Percentiles rank a stretch among this genome's conserved stretches.
Conservation (phyloP, 2,888 invertebrate genomes). For the Eristalis pertinax region DNA sequence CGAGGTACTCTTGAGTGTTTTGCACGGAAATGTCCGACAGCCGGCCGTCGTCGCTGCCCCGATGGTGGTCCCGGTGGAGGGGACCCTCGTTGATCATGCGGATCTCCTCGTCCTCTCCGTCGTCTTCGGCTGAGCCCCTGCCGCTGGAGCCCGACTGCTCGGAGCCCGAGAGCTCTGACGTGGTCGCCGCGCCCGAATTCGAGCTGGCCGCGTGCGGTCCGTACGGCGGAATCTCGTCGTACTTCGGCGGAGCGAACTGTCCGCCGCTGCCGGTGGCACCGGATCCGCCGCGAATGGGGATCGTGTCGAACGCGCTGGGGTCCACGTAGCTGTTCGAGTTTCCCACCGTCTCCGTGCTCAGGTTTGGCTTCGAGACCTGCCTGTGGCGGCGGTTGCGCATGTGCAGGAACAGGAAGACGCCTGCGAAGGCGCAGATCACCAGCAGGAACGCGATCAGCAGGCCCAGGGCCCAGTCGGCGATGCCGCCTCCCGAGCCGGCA, state of each 20-base stretch:
- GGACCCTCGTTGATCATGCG: slow-evolving; percentile 98
- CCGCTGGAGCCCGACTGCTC: slow-evolving; percentile 98
- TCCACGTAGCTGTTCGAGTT: slow-evolving; percentile 93
- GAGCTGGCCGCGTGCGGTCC: slow-evolving; percentile 90
- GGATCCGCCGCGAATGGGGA: slow-evolving; percentile 87
- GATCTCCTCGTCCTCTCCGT: slow-evolving; percentile 97
- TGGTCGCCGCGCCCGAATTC: slow-evolving; percentile 90
- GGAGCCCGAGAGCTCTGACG: slow-evolving; percentile 95
- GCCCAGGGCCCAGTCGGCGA: slow-evolving; percentile 95
- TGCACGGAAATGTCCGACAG: slow-evolving; percentile 95
- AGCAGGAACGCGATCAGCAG: slow-evolving; percentile 91
- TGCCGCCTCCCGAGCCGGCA: slow-evolving; percentile 84
- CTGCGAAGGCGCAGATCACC: slow-evolving; percentile 91
- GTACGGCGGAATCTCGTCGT: slow-evolving; percentile 94
- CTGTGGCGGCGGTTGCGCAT: slow-evolving; percentile 89
- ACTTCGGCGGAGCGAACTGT: slow-evolving; percentile 94
- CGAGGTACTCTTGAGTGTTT: slow-evolving; percentile 97
- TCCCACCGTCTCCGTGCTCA: slow-evolving; percentile 88
- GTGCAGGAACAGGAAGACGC: slow-evolving; percentile 92
- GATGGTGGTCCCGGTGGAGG: slow-evolving; percentile 87
- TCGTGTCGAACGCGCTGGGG: slow-evolving; percentile 94
- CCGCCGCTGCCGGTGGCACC: slow-evolving; percentile 78
- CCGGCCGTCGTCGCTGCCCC: slow-evolving; percentile 85
- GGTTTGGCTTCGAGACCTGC: slow-evolving; percentile 89
- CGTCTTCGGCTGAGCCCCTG: slow-evolving; percentile 97